Base-by-base conservation (phyloP, 2,113 vertebrate genomes). In the Acrocephalus kingi region DNA sequence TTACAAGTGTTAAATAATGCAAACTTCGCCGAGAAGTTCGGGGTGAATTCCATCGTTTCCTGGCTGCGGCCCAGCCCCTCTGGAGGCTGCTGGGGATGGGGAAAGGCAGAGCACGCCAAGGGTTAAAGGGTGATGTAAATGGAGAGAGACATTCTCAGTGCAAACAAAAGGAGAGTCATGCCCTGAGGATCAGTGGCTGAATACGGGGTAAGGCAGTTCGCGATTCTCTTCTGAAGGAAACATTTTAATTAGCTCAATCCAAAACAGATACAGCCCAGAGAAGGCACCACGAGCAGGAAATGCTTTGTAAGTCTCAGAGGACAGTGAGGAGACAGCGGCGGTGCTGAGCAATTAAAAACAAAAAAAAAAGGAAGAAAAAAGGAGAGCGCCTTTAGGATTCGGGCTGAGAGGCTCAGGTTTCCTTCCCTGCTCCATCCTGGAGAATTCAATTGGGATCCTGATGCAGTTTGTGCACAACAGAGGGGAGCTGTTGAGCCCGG, bases 171-270 rank as follows among this genome's bases (percentile, higher is more conserved):
- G 94, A 78, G 77, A 95, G 92, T 92, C 96, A 89, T 97, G 94
- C 96, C 95, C 94, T 37, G 92, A 90, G 96, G 94, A 90, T 91
- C 91, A 92, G 62, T 77, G 92, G 95, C 77, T 94, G 86, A 84
- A 95, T 80, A 51, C 67, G 89, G 74, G 80, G 35, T 90, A 55
- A 93, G 87, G 68, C 90, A 90, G 48, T 90, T 77, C 85, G 11
- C 78, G 68, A n/a, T 68, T 92, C 79, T 94, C 74, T 87, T 90
- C 84, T 92, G 63, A 71, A 80, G 82, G 96, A 94, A 96, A 95
- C 63, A 91, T 77, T 88, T 93, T 97, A 97, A 94, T 97, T 94
- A 97, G 95, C 92, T 97, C 61, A 95, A 96, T 95, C 62, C 94
- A 94, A 98, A 97, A 68, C 86, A 97, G 92, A 96, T 93, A 95